A percentile compares a stretch with the other conserved stretches of the same genome.
phyloP scores from a whole-genome alignment of 2,888 invertebrate species.

The Drosophila parthenogenetica region DNA sequence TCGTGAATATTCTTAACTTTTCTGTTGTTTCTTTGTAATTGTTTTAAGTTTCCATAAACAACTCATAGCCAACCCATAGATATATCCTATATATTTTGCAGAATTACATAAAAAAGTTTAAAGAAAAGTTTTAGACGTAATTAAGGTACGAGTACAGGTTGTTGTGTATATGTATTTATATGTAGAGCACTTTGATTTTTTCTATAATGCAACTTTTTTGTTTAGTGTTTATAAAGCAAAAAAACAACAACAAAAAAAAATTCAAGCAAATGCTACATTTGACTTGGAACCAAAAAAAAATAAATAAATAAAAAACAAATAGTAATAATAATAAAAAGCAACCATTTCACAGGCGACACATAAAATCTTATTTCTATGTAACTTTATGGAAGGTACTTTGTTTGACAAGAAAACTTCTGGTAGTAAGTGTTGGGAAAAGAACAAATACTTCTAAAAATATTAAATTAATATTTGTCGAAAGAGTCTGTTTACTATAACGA shows the following conservation, averaged over 20 bases:
- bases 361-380: constrained; percentile 34
- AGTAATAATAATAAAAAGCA: constrained; percentile 38
- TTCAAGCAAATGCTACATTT: constrained; percentile 36
- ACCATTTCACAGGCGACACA: constrained; percentile 51
- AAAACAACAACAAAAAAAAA: constrained; percentile 4
- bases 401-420: too few relatives aligned
- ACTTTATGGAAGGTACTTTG: not conserved
- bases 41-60: constrained; percentile 15
- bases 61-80: constrained; percentile 3
- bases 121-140: too few relatives aligned
- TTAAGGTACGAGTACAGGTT: constrained; percentile 1
- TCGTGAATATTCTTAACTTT: constrained; percentile 25
- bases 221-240: constrained; percentile 37
- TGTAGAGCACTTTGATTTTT: constrained; percentile 45
- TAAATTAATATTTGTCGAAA: too few relatives aligned
- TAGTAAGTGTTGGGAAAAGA: not conserved
- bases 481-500: too few relatives aligned
- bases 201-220: constrained; percentile 36
- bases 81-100: constrained; percentile 13
- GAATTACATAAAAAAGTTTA: constrained; percentile 11
- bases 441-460: not conserved
- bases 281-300: constrained; percentile 23
- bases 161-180: constrained; percentile 41
- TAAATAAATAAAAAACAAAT: too few relatives aligned
- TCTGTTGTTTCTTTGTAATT: constrained; percentile 22